phyloP scores from a whole-genome alignment of 2,888 invertebrate genomes.

The Sphecodes monilicornis region DNA sequence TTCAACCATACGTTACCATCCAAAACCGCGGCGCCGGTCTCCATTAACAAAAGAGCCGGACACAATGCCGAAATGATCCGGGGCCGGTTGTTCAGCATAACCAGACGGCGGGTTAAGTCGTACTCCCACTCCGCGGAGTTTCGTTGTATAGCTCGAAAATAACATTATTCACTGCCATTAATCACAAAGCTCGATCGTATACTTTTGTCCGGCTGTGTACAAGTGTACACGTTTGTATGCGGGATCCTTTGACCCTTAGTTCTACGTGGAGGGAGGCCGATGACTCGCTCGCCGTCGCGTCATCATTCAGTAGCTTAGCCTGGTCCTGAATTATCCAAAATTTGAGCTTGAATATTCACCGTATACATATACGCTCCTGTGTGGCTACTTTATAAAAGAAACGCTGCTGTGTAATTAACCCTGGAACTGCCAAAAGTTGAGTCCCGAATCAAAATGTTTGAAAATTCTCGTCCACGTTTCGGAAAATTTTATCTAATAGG shows the following conservation, averaged over 20 bases:
- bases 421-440: background rate
- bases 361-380: background rate
- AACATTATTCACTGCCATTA: background rate
- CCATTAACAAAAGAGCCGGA: background rate
- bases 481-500: no score
- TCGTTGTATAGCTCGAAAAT: background rate
- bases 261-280: background rate
- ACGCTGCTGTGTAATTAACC: background rate
- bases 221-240: background rate
- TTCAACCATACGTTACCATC: background rate
- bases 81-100: background rate
- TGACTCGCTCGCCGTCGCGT: background rate
- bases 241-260: conserved; percentile 4
- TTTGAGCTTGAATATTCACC: background rate
- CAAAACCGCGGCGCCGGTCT: background rate
- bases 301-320: background rate
- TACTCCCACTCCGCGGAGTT: background rate
- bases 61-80: background rate
- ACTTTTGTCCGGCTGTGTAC: background rate
- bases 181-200: background rate
- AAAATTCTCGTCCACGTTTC: no score
- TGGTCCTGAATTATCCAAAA: background rate
- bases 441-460: no score
- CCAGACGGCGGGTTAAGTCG: background rate
- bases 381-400: background rate